These are phyloP conservation scores for Venusia cambrica DNA, from an alignment of 2,888 invertebrate species.

Conservation along the genomic window DNA sequence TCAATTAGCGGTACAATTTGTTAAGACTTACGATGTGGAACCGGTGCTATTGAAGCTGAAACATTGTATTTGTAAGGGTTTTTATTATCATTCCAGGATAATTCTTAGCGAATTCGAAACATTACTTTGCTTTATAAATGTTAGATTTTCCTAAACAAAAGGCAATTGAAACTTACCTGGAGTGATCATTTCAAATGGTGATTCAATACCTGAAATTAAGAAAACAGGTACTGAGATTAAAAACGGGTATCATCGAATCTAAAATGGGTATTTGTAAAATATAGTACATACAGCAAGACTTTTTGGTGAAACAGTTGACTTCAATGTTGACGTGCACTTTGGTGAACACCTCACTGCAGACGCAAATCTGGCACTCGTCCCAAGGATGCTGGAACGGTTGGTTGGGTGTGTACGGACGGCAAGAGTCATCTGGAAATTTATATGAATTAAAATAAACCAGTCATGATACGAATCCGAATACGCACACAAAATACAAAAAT, in stretches of 20 bases:
- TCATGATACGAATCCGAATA: no score
- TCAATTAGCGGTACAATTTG: slow-evolving; percentile 16
- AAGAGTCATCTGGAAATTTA: slow-evolving; percentile 54
- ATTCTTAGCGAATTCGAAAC: no score
- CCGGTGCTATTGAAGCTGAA: slow-evolving; percentile 11
- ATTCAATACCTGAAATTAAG: slow-evolving; percentile 35
- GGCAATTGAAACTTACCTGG: no score
- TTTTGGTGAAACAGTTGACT: slow-evolving; percentile 62
- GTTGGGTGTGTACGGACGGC: slow-evolving; percentile 55
- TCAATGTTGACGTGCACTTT: slow-evolving; percentile 49
- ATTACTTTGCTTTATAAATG: not conserved
- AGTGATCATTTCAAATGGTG: slow-evolving; percentile 22
- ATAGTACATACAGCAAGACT: slow-evolving; percentile 58
- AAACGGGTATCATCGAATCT: not conserved
- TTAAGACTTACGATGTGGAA: slow-evolving; percentile 16
- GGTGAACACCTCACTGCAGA: slow-evolving; percentile 49
- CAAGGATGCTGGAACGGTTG: slow-evolving; percentile 67
- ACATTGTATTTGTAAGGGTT: no score
- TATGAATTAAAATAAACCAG: no score
- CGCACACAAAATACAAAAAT: no score
- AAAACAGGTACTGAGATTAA: not conserved
- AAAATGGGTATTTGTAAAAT: not conserved
- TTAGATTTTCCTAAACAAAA: no score
- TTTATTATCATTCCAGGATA: no score
- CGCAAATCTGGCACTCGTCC: slow-evolving; percentile 64